Conservation (phyloP, 2,888 invertebrate species). For the Dilophus febrilis region DNA sequence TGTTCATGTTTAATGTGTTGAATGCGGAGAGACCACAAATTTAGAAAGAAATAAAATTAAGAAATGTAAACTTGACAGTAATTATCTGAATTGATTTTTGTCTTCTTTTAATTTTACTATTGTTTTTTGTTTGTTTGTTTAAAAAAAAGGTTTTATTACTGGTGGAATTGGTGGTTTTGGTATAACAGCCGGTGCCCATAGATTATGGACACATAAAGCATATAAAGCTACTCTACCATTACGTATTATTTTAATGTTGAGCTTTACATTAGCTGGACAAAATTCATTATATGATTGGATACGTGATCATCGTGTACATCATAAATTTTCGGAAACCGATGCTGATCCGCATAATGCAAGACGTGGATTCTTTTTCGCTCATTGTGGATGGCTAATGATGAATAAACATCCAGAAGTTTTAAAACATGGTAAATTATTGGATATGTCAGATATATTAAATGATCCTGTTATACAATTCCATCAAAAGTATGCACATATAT, state of each 20-base stretch:
- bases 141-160: slow-evolving; percentile 34
- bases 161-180: slow-evolving; percentile 46
- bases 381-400: slow-evolving; percentile 85
- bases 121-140: too few species aligned
- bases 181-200: slow-evolving; percentile 50
- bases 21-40: too few species aligned
- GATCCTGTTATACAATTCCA: slow-evolving; percentile 69
- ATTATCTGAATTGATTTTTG: too few species aligned
- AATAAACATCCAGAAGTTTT: slow-evolving; percentile 76
- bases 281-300: slow-evolving; percentile 82
- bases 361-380: slow-evolving; percentile 81
- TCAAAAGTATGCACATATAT: slow-evolving; percentile 38
- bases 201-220: slow-evolving; percentile 48
- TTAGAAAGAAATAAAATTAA: too few species aligned
- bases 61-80: too few species aligned
- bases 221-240: slow-evolving; percentile 47
- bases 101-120: too few species aligned
- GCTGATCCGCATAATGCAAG: slow-evolving; percentile 70
- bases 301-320: slow-evolving; percentile 61
- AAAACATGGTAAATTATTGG: slow-evolving; percentile 56
- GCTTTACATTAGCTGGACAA: slow-evolving; percentile 48
- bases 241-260: slow-evolving; percentile 38
- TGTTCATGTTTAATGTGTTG: too few species aligned
- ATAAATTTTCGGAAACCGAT: slow-evolving; percentile 66
- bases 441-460: slow-evolving; percentile 58